A percentile compares a stretch with the other conserved stretches of the same genome.
Evolutionary conservation across 2,113 vertebrate species (phyloP).

Genomic region (Rhinopomastus cyanomelas): DNA sequence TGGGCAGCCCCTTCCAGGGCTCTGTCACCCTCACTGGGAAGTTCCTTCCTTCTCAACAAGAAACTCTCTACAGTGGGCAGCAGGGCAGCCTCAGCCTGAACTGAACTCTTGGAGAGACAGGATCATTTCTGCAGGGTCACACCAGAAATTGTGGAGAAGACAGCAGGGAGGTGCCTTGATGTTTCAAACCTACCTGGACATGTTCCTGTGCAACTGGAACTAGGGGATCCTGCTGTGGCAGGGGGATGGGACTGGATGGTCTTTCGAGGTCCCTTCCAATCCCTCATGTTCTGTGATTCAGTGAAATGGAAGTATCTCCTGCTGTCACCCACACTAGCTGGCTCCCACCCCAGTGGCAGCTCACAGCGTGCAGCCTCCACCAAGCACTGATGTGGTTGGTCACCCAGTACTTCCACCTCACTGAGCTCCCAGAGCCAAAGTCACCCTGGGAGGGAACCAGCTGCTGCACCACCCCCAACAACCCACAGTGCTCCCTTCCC

Average conservation of each 20-base stretch:
- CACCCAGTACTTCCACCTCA: background rate
- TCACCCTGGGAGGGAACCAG: fast-evolving
- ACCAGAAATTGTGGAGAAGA: background rate
- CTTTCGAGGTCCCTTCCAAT: too few species aligned
- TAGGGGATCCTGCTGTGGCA: too few species aligned
- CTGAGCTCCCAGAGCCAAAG: background rate
- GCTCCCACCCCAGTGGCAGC: background rate
- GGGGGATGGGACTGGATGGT: too few species aligned
- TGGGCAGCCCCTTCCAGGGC: too few species aligned
- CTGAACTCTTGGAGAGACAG: background rate
- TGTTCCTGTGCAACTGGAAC: too few species aligned
- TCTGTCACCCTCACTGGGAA: too few species aligned
- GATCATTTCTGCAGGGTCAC: fast-evolving
- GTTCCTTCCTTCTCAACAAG: too few species aligned
- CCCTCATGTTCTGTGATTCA: too few species aligned
- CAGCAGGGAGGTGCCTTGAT: background rate
- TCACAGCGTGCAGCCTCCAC: background rate
- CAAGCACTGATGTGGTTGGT: background rate
- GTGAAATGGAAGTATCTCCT: too few species aligned
- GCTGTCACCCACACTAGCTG: background rate
- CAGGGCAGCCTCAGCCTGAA: too few species aligned
- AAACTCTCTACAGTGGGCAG: too few species aligned
- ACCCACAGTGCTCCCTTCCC: background rate
- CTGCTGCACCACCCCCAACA: fast-evolving
- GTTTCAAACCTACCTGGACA: too few species aligned